Base-by-base conservation (phyloP, 2,113 vertebrate species). In the Gasterosteus aculeatus region DNA sequence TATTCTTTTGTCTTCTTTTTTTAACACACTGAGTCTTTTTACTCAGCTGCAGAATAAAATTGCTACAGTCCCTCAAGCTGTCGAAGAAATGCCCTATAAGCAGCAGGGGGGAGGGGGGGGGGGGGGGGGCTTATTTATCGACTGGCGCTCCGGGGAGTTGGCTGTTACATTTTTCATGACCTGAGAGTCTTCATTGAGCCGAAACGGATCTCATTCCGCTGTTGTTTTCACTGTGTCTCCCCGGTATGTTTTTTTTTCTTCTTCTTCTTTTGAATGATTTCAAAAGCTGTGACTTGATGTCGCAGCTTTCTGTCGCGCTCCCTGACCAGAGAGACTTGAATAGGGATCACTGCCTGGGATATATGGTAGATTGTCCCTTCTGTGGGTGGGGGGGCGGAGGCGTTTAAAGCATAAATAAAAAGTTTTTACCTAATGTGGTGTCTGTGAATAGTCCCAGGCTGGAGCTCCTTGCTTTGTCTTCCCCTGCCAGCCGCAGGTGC, bases 131-230 rank as follows among this genome's bases (percentile, higher is more conserved):
- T 85, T 75, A 70, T 89, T 89, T 86, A 38, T 80, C 81, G 83
- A 35, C 69, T 14, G 41, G 26, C 26, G 10, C 75, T 76, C 60
- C 74, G 60, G 64, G 69, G 70, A 87, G 69, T 41, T 33, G 16
- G 66, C 83, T 81, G 77, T 84, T 86, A 39, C 46, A 89, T 88
- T 69, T 88, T 91, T 88, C 79, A 83, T 85, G 81, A 81, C 83
- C 65, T 8, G 44, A 64, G 61, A 84, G 75, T 86, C 80, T 84
- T 83, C 84, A 86, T 77, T 84, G 85, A 87, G 82, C 81, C 72
- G 85, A 82, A 85, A 84, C 51, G 11, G 72, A 87, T 88, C 87
- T 83, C 58, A 67, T 82, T 83, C 73, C 63, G 66, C 75, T 62
- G 64, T 73, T 72, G 77, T 46, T 38, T 38, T 38, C 7, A 38